Percentiles rank a stretch among this genome's conserved stretches.
Conservation (phyloP, 2,888 invertebrate genomes). For the Margaritifera margaritifera region DNA sequence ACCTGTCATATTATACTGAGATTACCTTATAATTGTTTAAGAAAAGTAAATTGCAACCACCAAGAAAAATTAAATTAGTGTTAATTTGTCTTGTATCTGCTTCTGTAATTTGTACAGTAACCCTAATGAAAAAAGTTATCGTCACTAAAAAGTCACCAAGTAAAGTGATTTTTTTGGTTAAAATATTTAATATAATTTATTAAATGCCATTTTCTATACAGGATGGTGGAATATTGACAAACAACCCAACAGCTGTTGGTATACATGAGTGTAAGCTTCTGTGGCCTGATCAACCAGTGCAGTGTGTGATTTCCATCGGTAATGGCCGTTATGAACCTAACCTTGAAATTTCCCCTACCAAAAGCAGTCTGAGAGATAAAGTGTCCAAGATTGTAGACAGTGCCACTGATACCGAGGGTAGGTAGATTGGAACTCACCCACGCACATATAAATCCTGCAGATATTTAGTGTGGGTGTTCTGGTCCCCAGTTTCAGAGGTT, state of each 20-base stretch:
- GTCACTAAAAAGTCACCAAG: too few species aligned
- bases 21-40: too few species aligned
- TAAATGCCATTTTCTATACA: constrained; percentile 61
- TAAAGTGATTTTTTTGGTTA: too few species aligned
- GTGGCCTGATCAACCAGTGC: constrained; percentile 84
- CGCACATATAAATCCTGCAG: not conserved
- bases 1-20: too few species aligned
- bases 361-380: constrained; percentile 82
- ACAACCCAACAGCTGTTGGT: constrained; percentile 91
- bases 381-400: constrained; percentile 78
- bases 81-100: too few species aligned
- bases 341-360: constrained; percentile 50
- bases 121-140: too few species aligned
- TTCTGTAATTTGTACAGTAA: too few species aligned
- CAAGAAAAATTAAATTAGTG: too few species aligned
- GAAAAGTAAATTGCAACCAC: too few species aligned
- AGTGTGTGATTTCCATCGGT: constrained; percentile 88
- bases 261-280: constrained; percentile 89
- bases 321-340: constrained; percentile 77
- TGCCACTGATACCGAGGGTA: constrained; percentile 72
- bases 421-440: constrained; percentile 12
- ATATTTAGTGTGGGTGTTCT: not conserved
- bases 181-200: too few species aligned
- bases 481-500: too few species aligned
- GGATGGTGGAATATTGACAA: constrained; percentile 89